Evolutionary conservation across 2,113 vertebrate genomes (phyloP).

Genomic region (Tragelaphus buxtoni): DNA sequence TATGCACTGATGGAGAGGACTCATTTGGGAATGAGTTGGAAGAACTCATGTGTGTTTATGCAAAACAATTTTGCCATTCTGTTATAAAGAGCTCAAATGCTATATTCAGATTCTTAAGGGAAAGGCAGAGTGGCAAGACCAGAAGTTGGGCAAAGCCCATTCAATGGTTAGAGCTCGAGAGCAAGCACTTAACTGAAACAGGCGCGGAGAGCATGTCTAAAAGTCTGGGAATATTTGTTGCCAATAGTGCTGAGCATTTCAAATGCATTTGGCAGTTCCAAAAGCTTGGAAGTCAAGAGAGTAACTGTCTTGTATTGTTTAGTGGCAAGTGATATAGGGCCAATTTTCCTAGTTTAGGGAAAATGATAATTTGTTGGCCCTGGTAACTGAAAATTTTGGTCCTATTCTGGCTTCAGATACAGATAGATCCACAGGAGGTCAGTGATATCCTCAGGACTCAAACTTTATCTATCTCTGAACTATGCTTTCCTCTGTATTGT

Average conservation of each 20-base stretch:
- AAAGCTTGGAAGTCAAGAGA: background rate
- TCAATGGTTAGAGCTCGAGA: background rate
- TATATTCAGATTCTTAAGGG: conserved; percentile 43
- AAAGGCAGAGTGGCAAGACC: background rate
- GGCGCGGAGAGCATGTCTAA: background rate
- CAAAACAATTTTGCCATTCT: conserved; percentile 50
- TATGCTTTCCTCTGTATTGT: background rate
- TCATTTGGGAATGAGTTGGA: conserved; percentile 60
- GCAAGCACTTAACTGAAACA: background rate
- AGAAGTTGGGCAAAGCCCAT: background rate
- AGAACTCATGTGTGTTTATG: conserved; percentile 50
- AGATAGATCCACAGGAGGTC: background rate
- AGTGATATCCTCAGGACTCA: background rate
- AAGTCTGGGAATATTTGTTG: background rate
- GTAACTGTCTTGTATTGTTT: background rate
- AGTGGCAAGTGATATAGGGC: background rate
- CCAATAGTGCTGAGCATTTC: background rate
- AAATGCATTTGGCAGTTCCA: background rate
- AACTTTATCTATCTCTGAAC: background rate
- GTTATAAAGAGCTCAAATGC: conserved; percentile 33
- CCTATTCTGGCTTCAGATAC: background rate
- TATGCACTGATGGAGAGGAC: conserved; percentile 53
- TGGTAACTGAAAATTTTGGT: background rate
- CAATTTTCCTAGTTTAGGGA: background rate
- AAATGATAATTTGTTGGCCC: background rate